Evolutionary conservation across 92 coral and sea anemone genomes (phyloP), one percentile per base, ranked within the genome.

Genomic region (Porites rus): DNA sequence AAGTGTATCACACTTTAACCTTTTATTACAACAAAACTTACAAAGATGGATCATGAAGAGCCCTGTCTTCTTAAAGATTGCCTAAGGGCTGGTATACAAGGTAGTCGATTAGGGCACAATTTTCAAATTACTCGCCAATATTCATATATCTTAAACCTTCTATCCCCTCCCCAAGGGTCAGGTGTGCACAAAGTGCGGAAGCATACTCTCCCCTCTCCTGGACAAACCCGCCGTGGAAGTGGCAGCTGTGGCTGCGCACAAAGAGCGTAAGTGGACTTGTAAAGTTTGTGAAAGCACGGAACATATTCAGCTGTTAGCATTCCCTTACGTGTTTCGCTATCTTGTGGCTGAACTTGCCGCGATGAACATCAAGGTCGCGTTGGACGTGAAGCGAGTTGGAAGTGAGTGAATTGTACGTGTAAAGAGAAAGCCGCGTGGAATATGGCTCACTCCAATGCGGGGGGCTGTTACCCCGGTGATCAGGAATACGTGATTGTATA

Each of bases 291-390:
- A 93, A 62, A 93, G 91, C 67, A 88, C 97, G 53, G 96, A 93
- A 20, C 87, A 97, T 73, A 89, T 93, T 25, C 91, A 93, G 73
- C 85, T 93, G 63, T 75, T 97, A 17, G 92, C 98, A 14, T 95
- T 97, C 56, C 99, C 99, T 68, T 97, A 97, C 86, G 99, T 97
- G 62, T 97, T 95, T 51, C 98, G 98, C 7, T 97, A 93, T 65
- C 96, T 97, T 21, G 98, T 95, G 72, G 99, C 99, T n/a, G 99
- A 97, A 72, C 78, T 97, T 12, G 99, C 98, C 16, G 99, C 96
- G 3, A 92, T 97, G 96, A 97, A 97, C 76, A 97, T 97, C 61
- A 97, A 97, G 84, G 92, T 93, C 46, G 95, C 96, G 17, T 78
- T 97, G 72, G 96, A 97, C 67, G 85, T 95, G 52, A 90, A 93